A percentile compares a stretch with the other conserved stretches of the same genome.
These are phyloP conservation scores for Strix aluco DNA, from an alignment of 2,113 vertebrate genomes.

Conservation along the genomic window DNA sequence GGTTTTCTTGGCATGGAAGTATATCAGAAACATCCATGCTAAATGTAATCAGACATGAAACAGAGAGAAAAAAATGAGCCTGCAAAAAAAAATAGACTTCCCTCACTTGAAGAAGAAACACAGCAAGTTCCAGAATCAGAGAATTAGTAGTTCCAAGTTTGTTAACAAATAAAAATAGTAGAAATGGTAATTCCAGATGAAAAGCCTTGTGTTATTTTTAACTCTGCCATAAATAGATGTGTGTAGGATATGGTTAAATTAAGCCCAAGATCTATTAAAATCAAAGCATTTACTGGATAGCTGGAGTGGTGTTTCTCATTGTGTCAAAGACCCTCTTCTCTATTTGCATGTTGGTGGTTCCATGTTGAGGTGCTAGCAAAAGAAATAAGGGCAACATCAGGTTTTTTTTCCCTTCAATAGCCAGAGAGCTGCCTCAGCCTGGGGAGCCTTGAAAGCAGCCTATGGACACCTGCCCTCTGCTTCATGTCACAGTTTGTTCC, in stretches of 20 bases:
- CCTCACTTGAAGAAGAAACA: not conserved
- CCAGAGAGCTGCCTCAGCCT: not conserved
- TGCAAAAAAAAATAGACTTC: not conserved
- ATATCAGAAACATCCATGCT: constrained; percentile 40
- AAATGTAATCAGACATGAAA: constrained; percentile 49
- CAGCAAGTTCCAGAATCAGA: not conserved
- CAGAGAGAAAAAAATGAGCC: not conserved
- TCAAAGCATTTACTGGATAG: not conserved
- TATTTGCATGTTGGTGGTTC: rapidly evolving
- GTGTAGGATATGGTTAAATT: not conserved
- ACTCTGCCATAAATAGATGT: not conserved
- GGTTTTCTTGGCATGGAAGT: not conserved
- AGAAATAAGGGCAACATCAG: not conserved
- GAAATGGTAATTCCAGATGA: not conserved
- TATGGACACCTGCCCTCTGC: not conserved
- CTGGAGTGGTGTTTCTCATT: not conserved
- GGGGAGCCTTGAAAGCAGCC: not conserved
- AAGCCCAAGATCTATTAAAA: not conserved
- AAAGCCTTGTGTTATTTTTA: constrained; percentile 6
- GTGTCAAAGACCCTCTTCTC: not conserved
- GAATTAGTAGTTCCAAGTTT: not conserved
- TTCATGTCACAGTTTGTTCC: not conserved
- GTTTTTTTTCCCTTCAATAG: not conserved
- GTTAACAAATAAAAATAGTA: not conserved
- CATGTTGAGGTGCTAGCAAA: not conserved